Conservation (phyloP, 2,888 invertebrate species). For the Oscheius sp. region DNA sequence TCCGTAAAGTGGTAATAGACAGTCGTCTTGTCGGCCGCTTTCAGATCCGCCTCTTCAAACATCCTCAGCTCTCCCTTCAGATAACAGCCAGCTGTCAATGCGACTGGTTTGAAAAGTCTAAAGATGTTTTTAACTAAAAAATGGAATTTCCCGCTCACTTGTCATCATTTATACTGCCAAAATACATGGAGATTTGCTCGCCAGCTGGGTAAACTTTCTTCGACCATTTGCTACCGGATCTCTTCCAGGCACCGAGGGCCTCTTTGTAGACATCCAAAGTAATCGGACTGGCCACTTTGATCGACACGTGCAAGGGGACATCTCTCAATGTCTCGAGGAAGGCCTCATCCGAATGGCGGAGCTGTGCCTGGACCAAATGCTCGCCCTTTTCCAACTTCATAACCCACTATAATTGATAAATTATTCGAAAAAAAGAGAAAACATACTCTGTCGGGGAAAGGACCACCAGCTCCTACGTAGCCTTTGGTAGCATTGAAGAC, state of each 20-base stretch:
- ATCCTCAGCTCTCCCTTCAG: slow-evolving; percentile 42
- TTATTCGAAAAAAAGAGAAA: neutral
- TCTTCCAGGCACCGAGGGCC: slow-evolving; percentile 79
- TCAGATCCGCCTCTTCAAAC: slow-evolving; percentile 23
- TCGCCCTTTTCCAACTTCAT: slow-evolving; percentile 94
- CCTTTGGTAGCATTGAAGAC: slow-evolving; percentile 91
- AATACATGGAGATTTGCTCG: slow-evolving; percentile 82
- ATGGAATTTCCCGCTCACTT: slow-evolving; percentile 84
- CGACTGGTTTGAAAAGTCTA: slow-evolving; percentile 74
- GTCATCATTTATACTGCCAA: slow-evolving; percentile 84
- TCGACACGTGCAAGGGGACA: slow-evolving; percentile 77
- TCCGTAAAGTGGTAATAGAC: slow-evolving; percentile 47
- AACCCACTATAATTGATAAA: slow-evolving; percentile 79
- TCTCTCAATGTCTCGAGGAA: slow-evolving; percentile 88
- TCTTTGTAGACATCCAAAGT: slow-evolving; percentile 83
- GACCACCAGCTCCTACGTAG: slow-evolving; percentile 86
- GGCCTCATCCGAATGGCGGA: slow-evolving; percentile 89
- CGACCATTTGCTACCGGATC: slow-evolving; percentile 79
- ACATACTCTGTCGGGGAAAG: slow-evolving; percentile 83
- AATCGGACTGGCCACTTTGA: slow-evolving; percentile 83
- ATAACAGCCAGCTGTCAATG: slow-evolving; percentile 42
- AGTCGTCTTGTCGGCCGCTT: slow-evolving; percentile 43
- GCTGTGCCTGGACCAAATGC: slow-evolving; percentile 86
- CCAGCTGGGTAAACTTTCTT: slow-evolving; percentile 78
- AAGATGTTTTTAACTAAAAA: too few species aligned